Evolutionary conservation across 1,140 invertebrate genomes (phyloP).

Genomic region (Tenebrio molitor): DNA sequence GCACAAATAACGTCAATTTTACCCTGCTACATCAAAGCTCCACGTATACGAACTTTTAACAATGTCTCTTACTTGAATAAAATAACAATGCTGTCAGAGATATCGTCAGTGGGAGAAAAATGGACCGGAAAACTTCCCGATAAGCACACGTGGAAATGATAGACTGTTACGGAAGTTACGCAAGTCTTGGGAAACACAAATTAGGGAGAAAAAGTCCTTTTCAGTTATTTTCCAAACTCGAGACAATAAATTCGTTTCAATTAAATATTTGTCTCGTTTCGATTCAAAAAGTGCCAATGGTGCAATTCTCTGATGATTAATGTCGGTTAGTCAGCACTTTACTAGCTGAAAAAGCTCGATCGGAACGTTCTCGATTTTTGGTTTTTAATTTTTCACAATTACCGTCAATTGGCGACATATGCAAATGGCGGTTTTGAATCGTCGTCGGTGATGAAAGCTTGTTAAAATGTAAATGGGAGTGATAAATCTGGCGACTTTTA

Average conservation of each 20-base stretch:
- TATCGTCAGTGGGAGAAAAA: neutral
- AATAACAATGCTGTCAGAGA: constrained; percentile 18
- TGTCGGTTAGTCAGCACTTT: too few relatives aligned
- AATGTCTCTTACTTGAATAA: constrained; percentile 13
- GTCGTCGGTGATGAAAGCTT: neutral
- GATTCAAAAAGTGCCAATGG: too few relatives aligned
- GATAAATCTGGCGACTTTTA: neutral
- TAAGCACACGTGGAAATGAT: neutral
- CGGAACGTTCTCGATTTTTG: neutral
- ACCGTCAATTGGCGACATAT: neutral
- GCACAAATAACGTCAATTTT: constrained; percentile 44
- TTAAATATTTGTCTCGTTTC: too few relatives aligned
- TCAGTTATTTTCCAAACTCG: neutral
- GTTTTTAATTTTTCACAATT: neutral
- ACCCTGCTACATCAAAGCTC: constrained; percentile 14
- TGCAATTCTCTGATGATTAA: too few relatives aligned
- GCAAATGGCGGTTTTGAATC: neutral
- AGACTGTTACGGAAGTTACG: too few relatives aligned
- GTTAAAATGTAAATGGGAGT: neutral
- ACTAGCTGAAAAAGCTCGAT: neutral
- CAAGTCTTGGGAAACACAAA: too few relatives aligned
- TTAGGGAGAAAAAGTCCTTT: too few relatives aligned
- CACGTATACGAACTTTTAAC: constrained; percentile 35
- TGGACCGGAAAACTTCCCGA: neutral
- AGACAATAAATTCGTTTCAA: too few relatives aligned